These are phyloP conservation scores for Globodera ellingtonae DNA, from an alignment of 1,140 invertebrate species.

Conservation along the genomic window DNA sequence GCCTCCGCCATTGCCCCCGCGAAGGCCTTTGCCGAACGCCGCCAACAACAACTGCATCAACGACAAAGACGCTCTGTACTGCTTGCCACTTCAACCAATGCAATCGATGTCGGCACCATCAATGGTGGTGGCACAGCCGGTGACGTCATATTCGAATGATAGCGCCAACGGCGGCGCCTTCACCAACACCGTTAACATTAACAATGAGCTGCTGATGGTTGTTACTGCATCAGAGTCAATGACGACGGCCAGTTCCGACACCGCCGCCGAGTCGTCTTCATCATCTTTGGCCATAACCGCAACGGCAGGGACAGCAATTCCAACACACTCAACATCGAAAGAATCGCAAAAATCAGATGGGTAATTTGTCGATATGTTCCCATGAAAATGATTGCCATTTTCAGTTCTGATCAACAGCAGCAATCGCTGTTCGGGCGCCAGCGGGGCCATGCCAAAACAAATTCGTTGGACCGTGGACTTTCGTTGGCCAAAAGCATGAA, in stretches of 20 bases:
- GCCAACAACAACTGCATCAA: slow-evolving; percentile 6
- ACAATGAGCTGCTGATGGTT: background rate
- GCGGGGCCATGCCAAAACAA: slow-evolving; percentile 59
- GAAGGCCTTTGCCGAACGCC: slow-evolving; percentile 13
- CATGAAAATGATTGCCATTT: background rate
- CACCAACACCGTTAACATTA: background rate
- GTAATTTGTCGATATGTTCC: too few species aligned
- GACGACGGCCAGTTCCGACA: background rate
- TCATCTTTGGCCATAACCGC: too few species aligned
- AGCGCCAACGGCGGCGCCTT: too few species aligned
- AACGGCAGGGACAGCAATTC: too few species aligned
- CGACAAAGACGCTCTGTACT: background rate
- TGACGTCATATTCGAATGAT: too few species aligned
- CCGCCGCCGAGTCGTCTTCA: too few species aligned
- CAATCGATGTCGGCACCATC: background rate
- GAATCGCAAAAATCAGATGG: too few species aligned
- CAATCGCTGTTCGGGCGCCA: slow-evolving; percentile 6
- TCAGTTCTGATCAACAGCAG: slow-evolving; percentile 19
- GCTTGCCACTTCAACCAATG: background rate
- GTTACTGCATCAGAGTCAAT: background rate
- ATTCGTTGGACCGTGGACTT: slow-evolving; percentile 55
- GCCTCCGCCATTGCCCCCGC: slow-evolving; percentile 53
- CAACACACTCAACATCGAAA: too few species aligned
- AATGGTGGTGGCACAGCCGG: background rate
- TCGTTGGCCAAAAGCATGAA: slow-evolving; percentile 56